These are phyloP conservation scores for Ceyx margarethae DNA, from an alignment of 2,113 vertebrate genomes.

Conservation along the genomic window DNA sequence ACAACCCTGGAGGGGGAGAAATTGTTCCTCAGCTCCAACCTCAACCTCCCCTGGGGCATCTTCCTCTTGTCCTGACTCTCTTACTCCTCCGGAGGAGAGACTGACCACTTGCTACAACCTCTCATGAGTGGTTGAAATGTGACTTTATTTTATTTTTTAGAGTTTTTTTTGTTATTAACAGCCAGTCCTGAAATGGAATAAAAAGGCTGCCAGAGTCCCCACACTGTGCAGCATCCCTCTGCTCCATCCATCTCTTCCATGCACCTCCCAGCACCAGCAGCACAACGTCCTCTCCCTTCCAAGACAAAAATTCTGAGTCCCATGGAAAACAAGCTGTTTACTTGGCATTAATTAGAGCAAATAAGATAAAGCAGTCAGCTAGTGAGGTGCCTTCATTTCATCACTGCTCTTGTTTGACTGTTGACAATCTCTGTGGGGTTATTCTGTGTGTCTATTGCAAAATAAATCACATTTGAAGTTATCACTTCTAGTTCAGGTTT, in stretches of 20 bases:
- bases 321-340: slow-evolving; percentile 3
- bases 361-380: slow-evolving; percentile 33
- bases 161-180: background rate
- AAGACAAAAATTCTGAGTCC: background rate
- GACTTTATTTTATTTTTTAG: background rate
- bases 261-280: background rate
- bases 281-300: background rate
- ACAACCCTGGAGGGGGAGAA: background rate
- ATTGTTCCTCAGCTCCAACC: background rate
- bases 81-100: background rate
- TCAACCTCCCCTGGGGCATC: background rate
- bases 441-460: background rate
- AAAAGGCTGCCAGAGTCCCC: background rate
- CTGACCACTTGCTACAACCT: background rate
- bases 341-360: slow-evolving; percentile 34
- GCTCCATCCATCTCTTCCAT: fast-evolving
- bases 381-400: background rate
- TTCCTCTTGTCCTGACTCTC: background rate
- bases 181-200: background rate
- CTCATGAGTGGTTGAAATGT: background rate
- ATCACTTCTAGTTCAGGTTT: slow-evolving; percentile 51
- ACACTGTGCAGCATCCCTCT: background rate
- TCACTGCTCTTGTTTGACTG: slow-evolving; percentile 45
- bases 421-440: slow-evolving; percentile 58
- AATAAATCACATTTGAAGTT: slow-evolving; percentile 56